Evolutionary conservation across 1,140 invertebrate genomes (phyloP).

Genomic region (Ceratosolen solmsi): DNA sequence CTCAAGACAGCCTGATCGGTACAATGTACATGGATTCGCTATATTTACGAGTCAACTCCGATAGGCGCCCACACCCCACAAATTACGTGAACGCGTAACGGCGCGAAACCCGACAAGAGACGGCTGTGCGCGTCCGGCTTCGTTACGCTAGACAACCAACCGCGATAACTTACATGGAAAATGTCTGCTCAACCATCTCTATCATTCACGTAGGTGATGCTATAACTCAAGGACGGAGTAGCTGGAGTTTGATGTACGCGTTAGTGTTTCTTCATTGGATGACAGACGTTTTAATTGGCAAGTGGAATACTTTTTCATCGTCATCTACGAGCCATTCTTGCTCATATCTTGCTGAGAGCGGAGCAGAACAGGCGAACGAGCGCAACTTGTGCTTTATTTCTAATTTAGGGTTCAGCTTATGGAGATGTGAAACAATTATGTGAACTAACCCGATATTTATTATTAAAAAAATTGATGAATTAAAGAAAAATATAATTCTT

Average conservation of each 20-base stretch:
- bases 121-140: not conserved
- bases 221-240: not conserved
- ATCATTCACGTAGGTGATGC: not conserved
- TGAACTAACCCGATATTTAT: no score
- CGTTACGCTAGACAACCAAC: not conserved
- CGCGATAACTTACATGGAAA: conserved; percentile 21
- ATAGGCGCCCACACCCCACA: not conserved
- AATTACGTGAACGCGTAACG: not conserved
- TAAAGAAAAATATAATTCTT: no score
- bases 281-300: no score
- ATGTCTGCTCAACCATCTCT: not conserved
- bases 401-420: no score
- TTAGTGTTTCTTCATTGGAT: no score
- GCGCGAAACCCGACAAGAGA: conserved; percentile 14
- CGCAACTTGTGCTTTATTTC: no score
- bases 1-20: not conserved
- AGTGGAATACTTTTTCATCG: no score
- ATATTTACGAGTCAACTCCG: not conserved
- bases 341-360: no score
- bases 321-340: no score
- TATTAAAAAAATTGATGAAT: no score
- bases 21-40: not conserved
- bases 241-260: not conserved
- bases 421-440: no score
- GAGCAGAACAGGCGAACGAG: no score